Evolutionary conservation across 2,113 vertebrate genomes (phyloP).

Genomic region (Hiodon alosoides): DNA sequence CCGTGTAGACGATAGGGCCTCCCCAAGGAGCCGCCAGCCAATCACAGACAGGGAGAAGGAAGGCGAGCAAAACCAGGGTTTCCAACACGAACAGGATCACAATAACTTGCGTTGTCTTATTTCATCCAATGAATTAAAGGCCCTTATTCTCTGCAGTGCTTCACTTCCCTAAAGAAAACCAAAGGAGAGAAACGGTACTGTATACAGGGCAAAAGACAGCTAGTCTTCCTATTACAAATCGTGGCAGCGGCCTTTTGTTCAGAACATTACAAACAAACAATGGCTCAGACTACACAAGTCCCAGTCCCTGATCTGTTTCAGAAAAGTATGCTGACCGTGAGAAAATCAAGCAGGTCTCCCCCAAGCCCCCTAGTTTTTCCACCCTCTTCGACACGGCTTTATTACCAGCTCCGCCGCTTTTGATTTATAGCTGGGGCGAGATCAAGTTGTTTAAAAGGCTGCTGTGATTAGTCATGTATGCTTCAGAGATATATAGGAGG

Average conservation of each 20-base stretch:
- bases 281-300: conserved; percentile 42
- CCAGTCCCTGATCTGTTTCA: conserved; percentile 44
- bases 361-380: conserved; percentile 35
- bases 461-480: conserved; percentile 72
- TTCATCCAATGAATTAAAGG: too few species aligned
- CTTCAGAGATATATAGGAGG: conserved; percentile 45
- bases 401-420: conserved; percentile 60
- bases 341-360: conserved; percentile 50
- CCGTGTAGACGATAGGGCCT: too few species aligned
- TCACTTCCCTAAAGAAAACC: neutral
- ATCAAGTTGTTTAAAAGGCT: conserved; percentile 69
- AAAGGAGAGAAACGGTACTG: neutral
- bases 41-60: too few species aligned
- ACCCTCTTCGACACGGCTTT: conserved; percentile 51
- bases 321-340: conserved; percentile 56
- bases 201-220: neutral
- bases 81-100: too few species aligned
- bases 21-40: too few species aligned
- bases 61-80: too few species aligned
- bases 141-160: too few species aligned
- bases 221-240: too few species aligned
- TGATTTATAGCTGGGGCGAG: conserved; percentile 67
- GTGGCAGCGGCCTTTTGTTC: conserved; percentile 25
- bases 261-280: conserved; percentile 49
- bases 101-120: too few species aligned